Conservation (phyloP, 2,888 invertebrate species). For the Cerastoderma edule region DNA sequence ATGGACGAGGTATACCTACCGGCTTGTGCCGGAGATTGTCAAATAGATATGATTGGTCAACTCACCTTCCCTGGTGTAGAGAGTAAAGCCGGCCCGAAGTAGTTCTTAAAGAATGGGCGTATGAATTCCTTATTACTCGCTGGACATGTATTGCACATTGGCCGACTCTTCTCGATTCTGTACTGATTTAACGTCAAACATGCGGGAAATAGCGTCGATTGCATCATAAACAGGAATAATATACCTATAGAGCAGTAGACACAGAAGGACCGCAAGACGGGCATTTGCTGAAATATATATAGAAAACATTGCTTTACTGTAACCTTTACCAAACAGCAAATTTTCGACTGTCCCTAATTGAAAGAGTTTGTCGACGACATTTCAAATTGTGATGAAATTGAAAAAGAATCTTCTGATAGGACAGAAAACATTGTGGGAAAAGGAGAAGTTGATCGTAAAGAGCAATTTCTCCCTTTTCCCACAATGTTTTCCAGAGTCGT, state of each 20-base stretch:
- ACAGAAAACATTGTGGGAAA: too few species aligned
- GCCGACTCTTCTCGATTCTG: conserved; percentile 69
- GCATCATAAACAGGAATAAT: conserved; percentile 87
- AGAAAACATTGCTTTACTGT: neutral
- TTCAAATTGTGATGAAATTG: too few species aligned
- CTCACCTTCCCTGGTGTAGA: conserved; percentile 87
- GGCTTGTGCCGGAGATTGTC: too few species aligned
- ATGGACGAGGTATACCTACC: too few species aligned
- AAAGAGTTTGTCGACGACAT: too few species aligned
- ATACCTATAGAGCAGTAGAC: conserved; percentile 91
- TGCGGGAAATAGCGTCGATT: conserved; percentile 91
- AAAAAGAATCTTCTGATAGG: too few species aligned
- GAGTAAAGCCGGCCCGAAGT: conserved; percentile 88
- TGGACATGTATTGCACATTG: conserved; percentile 86
- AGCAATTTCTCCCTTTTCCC: too few species aligned
- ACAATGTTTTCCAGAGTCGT: too few species aligned
- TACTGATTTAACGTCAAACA: conserved; percentile 89
- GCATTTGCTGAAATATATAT: conserved; percentile 84
- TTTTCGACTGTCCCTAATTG: too few species aligned
- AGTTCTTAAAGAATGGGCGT: conserved; percentile 86
- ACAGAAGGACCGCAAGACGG: conserved; percentile 92
- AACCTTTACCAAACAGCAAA: too few species aligned
- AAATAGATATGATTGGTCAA: neutral
- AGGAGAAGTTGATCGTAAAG: too few species aligned
- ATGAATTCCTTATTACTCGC: conserved; percentile 86